Evolutionary conservation across 53 echinoderm and acorn worm genomes (phyloP), one percentile per base, ranked within the genome.

Genomic region (Luidia sarsii): DNA sequence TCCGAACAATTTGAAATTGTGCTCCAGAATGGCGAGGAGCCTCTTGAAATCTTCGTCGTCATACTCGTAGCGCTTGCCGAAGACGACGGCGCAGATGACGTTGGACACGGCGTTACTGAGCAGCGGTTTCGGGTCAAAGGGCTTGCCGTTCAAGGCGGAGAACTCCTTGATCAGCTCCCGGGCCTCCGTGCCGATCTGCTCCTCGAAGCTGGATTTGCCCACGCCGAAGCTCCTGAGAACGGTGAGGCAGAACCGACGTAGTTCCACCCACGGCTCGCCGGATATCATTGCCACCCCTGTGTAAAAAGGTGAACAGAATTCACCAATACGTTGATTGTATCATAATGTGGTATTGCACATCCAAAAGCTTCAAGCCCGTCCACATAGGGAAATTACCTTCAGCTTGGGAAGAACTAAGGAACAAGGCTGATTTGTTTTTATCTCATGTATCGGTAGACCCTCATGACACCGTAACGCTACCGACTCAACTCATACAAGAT

Each of bases 1-100:
- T 16, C 50, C 63, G 2, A 63, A 14, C 33, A 63, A 29, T n/a
- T 48, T 19, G 14, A 33, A 37, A 39, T 32, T 62, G 14, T 43
- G 35, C 2, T 22, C 31, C 9, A 64, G 64, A 0, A 48, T 19
- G 16, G 65, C 37, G n/a, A 52, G 7, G 13, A 85, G 25, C 24
- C 25, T 7, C 50, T 65, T 15, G 27, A 85, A 75, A 22, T 64
- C 65, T 9, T 24, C 9, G 45, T 77, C 66, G 43, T 45, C 38
- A 55, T 86, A 86, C 36, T 79, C 80, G 66, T 67, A 79, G 10
- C 80, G 79, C 27, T 62, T 25, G 16, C 86, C 80, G 33, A 74
- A 55, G 23, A 79, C 32, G 59, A 86, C 80, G 24, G 37, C 19
- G 32, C 86, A 79, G 46, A 86, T 65, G 8, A 86, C 80, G 49